Evolutionary conservation across 1,140 invertebrate genomes (phyloP), one percentile per base, ranked within the genome.

Genomic region (Heliconius congener): DNA sequence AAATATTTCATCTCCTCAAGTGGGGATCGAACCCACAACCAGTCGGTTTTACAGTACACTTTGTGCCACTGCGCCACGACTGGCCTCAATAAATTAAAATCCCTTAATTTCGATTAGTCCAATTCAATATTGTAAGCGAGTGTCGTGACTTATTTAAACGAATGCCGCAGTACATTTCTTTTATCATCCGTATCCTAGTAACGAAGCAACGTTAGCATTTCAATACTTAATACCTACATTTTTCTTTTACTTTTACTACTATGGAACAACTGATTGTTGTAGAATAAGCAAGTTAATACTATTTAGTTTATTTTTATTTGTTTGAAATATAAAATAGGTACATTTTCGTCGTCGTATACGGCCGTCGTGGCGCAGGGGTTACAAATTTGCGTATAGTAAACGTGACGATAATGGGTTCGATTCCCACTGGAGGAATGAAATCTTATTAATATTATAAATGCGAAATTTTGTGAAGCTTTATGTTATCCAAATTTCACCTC

Each of bases 171-270:
- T 34, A 52, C 4, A 16, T 30, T 77, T 71, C 55, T 74, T 60
- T 66, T 77, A 57, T 46, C 77, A 72, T 71, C 76, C 87, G 92
- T 93, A 91, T 87, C 92, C 88, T 92, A 93, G 92, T 90, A 90
- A 93, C 92, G 85, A 81, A 82, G 86, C 60, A 27, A 66, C 60
- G 60, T 84, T 85, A 84, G 91, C 84, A 92, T 87, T 93, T 93
- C 92, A 93, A 93, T 92, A 93, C 87, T 88, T 30, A 18, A 18
- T 1, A 19, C 18, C 18, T 19, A 18, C 50, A 52, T 52, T 52
- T 52, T 52, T 52, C 16, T 52, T 52, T 52, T 19, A 18, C 0
- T 52, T 52, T 60, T 60, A 60, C 55, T 60, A 11, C 55, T 60
- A 60, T 27, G 23, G n/a, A 23, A 60, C 3, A 23, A 60, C 2